Percentiles rank a stretch among this genome's conserved stretches.
These are phyloP conservation scores for Melanotaenia trifasciata DNA, from an alignment of 2,797 vertebrate genomes.

Conservation along the genomic window DNA sequence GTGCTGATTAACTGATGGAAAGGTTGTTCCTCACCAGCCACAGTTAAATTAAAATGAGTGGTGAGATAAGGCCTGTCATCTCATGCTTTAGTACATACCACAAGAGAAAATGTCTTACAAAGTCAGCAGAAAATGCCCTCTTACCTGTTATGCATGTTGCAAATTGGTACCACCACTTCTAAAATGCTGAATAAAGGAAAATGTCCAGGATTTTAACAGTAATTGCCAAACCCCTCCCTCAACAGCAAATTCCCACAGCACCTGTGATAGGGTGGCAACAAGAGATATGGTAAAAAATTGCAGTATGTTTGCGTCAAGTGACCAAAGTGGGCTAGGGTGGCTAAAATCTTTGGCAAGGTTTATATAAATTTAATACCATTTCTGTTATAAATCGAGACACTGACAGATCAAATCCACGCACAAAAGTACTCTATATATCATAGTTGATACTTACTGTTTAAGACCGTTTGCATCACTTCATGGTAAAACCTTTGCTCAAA, in stretches of 20 bases:
- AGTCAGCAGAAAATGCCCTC: constrained; percentile 38
- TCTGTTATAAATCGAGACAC: no score
- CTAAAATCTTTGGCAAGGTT: no score
- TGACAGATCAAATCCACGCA: no score
- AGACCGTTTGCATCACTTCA: no score
- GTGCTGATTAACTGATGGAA: constrained; percentile 59
- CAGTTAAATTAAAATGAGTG: constrained; percentile 66
- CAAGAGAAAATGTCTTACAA: constrained; percentile 19
- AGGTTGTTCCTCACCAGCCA: constrained; percentile 50
- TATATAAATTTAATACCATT: no score
- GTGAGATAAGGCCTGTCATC: constrained; percentile 62
- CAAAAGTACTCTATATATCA: no score
- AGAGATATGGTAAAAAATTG: no score
- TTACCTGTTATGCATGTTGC: constrained; percentile 20
- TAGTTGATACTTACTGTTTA: no score
- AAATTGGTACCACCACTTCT: constrained; percentile 27
- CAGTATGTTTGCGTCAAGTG: no score
- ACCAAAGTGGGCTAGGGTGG: no score
- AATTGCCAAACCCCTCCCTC: background rate
- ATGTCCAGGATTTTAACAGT: constrained; percentile 19
- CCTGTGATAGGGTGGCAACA: background rate
- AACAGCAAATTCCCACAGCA: background rate
- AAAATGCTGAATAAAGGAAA: constrained; percentile 22
- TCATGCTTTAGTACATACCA: constrained; percentile 40
- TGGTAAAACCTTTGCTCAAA: no score